A percentile compares a stretch with the other conserved stretches of the same genome.
These are phyloP conservation scores for Andricus grossulariae DNA, from an alignment of 1,140 invertebrate genomes.

Conservation along the genomic window DNA sequence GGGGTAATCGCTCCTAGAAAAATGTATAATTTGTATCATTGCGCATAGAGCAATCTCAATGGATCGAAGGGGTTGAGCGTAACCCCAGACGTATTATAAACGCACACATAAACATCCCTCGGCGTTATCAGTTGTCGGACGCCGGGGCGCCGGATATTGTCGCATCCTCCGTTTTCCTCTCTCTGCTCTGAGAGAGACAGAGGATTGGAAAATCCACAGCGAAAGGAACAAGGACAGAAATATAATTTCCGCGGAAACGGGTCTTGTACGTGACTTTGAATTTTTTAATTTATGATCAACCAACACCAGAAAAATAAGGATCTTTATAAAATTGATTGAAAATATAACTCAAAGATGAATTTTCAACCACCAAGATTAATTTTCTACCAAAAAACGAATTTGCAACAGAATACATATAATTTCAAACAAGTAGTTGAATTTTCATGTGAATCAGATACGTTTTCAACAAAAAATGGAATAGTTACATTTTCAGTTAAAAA, in stretches of 20 bases:
- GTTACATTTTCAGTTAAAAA: too few relatives aligned
- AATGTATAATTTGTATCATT: slow-evolving; percentile 22
- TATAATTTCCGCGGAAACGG: neutral
- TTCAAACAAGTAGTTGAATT: too few relatives aligned
- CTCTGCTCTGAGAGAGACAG: slow-evolving; percentile 49
- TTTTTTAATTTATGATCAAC: neutral
- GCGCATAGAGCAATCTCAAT: slow-evolving; percentile 29
- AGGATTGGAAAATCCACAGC: slow-evolving; percentile 29
- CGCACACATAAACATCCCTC: slow-evolving; percentile 75
- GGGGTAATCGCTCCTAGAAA: neutral
- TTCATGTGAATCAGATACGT: too few relatives aligned
- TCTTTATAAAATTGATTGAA: neutral
- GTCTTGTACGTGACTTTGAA: slow-evolving; percentile 20
- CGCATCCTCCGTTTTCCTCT: slow-evolving; percentile 73
- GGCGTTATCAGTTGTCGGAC: slow-evolving; percentile 77
- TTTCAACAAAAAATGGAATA: too few relatives aligned
- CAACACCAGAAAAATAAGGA: neutral
- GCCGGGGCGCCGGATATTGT: slow-evolving; percentile 77
- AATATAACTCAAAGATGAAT: neutral
- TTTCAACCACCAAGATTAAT: too few relatives aligned
- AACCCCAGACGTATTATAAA: slow-evolving; percentile 73
- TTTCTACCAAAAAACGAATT: too few relatives aligned
- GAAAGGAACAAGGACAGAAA: slow-evolving; percentile 20
- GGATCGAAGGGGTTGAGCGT: slow-evolving; percentile 59
- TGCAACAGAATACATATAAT: too few relatives aligned